Evolutionary conservation across 1,140 invertebrate species (phyloP).

Genomic region (Monochamus saltuarius): DNA sequence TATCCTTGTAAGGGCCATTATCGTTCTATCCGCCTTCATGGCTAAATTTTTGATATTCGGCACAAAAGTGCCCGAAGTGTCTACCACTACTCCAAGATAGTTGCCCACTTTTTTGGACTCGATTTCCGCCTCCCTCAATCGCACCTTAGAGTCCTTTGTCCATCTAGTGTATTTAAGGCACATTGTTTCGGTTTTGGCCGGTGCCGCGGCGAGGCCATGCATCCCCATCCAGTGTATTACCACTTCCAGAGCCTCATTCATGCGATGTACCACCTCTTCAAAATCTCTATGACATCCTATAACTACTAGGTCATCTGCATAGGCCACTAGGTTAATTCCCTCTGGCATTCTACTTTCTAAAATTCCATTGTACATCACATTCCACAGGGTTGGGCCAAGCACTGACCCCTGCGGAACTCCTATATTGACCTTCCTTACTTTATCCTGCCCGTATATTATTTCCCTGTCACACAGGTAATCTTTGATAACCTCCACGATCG

Average conservation of each 20-base stretch:
- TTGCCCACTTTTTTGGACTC: no score
- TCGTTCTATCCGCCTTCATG: no score
- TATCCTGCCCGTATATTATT: background rate
- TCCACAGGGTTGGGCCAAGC: constrained; percentile 49
- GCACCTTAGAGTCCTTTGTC: no score
- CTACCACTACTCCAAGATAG: no score
- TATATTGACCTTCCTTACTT: constrained; percentile 32
- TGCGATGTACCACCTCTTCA: background rate
- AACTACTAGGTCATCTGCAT: constrained; percentile 15
- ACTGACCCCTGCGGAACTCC: constrained; percentile 54
- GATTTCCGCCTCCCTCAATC: no score
- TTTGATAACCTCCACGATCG: background rate
- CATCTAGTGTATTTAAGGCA: no score
- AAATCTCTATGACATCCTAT: background rate
- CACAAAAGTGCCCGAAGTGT: no score
- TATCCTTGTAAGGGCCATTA: no score
- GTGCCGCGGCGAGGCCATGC: no score
- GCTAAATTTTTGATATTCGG: no score
- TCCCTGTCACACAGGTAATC: constrained; percentile 7
- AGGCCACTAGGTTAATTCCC: background rate
- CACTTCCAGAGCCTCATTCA: background rate
- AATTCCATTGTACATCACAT: constrained; percentile 33
- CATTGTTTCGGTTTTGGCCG: no score
- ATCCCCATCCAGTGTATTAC: background rate
- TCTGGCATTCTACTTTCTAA: constrained; percentile 2